Evolutionary conservation across 37 sponge, comb jelly and placozoan species (phyloP).

Genomic region (Geodia barretti): DNA sequence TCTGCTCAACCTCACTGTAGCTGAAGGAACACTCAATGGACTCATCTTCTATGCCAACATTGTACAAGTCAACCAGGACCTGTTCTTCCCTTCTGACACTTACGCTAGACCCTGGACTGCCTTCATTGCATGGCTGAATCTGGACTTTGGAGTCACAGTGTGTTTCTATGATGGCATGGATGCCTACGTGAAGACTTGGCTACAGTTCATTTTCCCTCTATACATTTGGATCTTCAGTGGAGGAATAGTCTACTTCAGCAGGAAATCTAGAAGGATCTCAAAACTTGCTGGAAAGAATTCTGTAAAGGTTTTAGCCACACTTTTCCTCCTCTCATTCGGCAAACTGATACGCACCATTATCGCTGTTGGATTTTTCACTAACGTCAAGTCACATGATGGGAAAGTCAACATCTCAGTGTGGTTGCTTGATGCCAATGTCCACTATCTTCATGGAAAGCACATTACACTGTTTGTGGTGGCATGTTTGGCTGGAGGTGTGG

Average conservation of each 20-base stretch:
- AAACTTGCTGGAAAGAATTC: conserved; percentile 25
- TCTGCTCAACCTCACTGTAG: conserved; percentile 14
- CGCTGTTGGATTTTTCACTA: background rate
- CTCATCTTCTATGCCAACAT: conserved; percentile 40
- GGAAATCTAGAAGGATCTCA: background rate
- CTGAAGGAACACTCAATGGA: conserved; percentile 36
- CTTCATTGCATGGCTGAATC: conserved; percentile 45
- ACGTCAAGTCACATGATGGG: background rate
- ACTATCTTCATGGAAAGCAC: conserved; percentile 25
- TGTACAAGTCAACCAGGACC: background rate
- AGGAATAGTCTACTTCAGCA: conserved; percentile 15
- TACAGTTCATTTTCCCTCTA: conserved; percentile 50
- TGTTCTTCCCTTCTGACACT: conserved; percentile 13
- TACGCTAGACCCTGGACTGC: background rate
- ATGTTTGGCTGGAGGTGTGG: background rate
- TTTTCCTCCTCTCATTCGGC: conserved; percentile 33
- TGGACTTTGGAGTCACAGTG: conserved; percentile 33
- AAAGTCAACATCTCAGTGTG: background rate
- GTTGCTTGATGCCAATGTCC: conserved; percentile 24
- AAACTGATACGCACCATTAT: conserved; percentile 35
- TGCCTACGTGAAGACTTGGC: conserved; percentile 34
- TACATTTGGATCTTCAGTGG: conserved; percentile 29
- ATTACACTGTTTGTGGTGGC: conserved; percentile 12
- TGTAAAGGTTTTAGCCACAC: conserved; percentile 39
- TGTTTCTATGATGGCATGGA: conserved; percentile 56